Evolutionary conservation across 1,140 invertebrate species (phyloP), one percentile per base, ranked within the genome.

Genomic region (Probaryconus sp.): DNA sequence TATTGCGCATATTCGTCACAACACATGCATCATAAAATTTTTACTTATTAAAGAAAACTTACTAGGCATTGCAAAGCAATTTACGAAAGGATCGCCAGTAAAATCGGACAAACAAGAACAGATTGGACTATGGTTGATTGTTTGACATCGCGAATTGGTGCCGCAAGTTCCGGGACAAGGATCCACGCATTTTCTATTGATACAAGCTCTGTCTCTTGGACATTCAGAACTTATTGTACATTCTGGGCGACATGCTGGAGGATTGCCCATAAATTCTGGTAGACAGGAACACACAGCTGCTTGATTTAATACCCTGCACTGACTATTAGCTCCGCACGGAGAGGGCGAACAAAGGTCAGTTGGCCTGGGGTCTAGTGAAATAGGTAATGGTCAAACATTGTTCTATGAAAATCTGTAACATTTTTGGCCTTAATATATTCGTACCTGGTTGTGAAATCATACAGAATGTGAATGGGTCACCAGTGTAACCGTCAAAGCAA

Each of bases 121-220:
- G 63, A 93, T 90, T 5, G 93, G 92, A 81, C 91, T 92, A 77
- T 94, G 93, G 77, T 94, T 93, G 48, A 92, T 90, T 21, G 93
- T 92, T 75, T 87, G 81, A 50, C 88, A 89, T 68, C 81, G 91
- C 89, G 48, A 92, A 79, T 92, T 92, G 0, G 89, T 89, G 14
- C 91, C 91, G 77, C 91, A 92, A 2, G 91, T 91, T 71, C 90
- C 89, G 60, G 90, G 85, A 85, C 93, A 94, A 33, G 93, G 93
- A 84, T 94, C 90, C 5, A 78, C 84, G 81, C 93, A 94, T 86
- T 92, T 92, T 70, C 91, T 90, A 73, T 90, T 91, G 11, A 91
- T 88, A 74, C 93, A 94, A 6, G 92, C 90, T 83, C 88, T 87
- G 65, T 89, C 88, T 38, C 89, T 81, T 11, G 89, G 70, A 84